Evolutionary conservation across 2,113 vertebrate genomes (phyloP).

Genomic region (Pagrus major): DNA sequence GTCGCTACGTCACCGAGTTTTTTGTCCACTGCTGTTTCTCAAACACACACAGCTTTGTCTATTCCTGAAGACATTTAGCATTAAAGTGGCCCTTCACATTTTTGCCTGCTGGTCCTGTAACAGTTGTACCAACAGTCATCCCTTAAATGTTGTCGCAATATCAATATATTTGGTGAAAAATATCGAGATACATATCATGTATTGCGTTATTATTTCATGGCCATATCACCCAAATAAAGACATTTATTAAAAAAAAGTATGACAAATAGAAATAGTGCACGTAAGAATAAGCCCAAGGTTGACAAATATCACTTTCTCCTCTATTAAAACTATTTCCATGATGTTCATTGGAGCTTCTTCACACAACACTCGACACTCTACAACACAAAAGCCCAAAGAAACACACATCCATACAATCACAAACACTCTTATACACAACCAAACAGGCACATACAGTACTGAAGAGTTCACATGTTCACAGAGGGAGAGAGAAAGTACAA

Average conservation of each 20-base stretch:
- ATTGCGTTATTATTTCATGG: too few species aligned
- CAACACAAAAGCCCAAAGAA: too few species aligned
- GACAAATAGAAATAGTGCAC: background rate
- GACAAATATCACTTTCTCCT: background rate
- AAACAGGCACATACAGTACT: background rate
- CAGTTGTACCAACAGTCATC: too few species aligned
- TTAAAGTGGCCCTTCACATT: too few species aligned
- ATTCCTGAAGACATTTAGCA: too few species aligned
- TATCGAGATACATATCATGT: too few species aligned
- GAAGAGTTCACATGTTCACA: background rate
- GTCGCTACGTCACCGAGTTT: background rate
- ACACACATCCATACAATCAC: background rate
- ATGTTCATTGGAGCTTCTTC: background rate
- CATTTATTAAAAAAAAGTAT: background rate
- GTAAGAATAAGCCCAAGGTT: background rate
- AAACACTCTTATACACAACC: background rate
- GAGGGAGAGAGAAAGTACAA: slow-evolving; percentile 6
- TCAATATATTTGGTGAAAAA: too few species aligned
- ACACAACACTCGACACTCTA: too few species aligned
- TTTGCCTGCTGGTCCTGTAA: too few species aligned
- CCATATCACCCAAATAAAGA: too few species aligned
- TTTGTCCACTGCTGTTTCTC: background rate
- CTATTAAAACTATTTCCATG: background rate
- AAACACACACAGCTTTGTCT: too few species aligned
- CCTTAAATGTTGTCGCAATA: too few species aligned